Evolutionary conservation across 2,888 invertebrate genomes (phyloP), one percentile per base, ranked within the genome.

Genomic region (Cerceris ruficornis): DNA sequence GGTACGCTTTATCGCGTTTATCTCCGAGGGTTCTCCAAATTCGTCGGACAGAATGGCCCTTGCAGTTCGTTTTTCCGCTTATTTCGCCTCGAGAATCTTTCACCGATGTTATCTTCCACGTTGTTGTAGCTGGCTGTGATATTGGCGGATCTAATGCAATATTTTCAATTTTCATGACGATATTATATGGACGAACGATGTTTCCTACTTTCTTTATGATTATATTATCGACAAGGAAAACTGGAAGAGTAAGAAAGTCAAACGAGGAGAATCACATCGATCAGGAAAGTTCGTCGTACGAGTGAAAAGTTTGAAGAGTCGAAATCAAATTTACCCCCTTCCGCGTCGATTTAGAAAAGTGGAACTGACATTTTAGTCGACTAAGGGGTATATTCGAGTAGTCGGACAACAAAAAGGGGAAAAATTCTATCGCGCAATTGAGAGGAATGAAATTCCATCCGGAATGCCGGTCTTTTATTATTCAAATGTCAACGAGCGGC

Each of bases 1-100:
- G 58, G 71, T 58, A 74, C 75, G 75, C 75, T 84, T 81, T 84
- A 81, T 84, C 84, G 78, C 79, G 69, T 82, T 39, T 64, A 81
- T 83, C 83, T 83, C 57, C 41, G 57, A 46, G 64, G 50, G 54
- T 60, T 62, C 39, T 15, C 28, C 28, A 28, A 28, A 28, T 28
- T 28, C 28, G n/a, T n/a, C n/a, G n/a, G 28, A 28, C 28, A 28
- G 28, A 28, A 28, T 28, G 28, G 28, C 4, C 28, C 28, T 28
- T 28, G 28, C 28, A 28, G 28, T 28, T 28, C 28, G 28, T 28
- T 28, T 28, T 28, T 28, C 28, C 28, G 28, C 2, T 28, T 28
- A 28, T 28, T 28, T 28, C 28, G 28, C 28, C 4, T 28, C 4
- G 28, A 28, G 28, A 28, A 2, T 28, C 28, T 28, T 28, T 28